phyloP scores from a whole-genome alignment of 2,113 vertebrate genomes.

The Megaptera novaeangliae region DNA sequence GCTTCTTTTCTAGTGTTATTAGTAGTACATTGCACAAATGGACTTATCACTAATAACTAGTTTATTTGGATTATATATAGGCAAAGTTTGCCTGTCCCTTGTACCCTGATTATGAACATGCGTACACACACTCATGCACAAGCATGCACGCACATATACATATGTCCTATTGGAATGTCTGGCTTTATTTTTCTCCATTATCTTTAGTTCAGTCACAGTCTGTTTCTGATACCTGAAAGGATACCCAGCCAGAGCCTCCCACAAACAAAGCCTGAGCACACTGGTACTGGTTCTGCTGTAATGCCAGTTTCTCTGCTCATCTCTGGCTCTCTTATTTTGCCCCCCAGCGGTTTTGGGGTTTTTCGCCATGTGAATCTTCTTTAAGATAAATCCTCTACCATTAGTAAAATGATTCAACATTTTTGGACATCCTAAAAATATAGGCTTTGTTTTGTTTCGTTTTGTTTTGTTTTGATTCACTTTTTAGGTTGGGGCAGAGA shows the following conservation, averaged over 20 bases:
- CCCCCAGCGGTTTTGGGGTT: not conserved
- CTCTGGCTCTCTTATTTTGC: not conserved
- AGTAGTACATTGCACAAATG: not conserved
- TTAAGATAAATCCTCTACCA: conserved; percentile 1
- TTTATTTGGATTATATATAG: not conserved
- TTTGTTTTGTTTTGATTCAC: not conserved
- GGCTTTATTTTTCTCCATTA: not conserved
- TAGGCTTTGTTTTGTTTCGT: not conserved
- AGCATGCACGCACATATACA: not conserved
- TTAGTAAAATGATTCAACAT: conserved; percentile 20
- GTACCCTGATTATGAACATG: not conserved
- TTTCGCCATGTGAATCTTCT: not conserved
- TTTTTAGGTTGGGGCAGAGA: conserved; percentile 24
- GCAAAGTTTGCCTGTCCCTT: not conserved
- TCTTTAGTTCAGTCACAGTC: not conserved
- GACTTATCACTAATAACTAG: not conserved
- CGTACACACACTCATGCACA: rapidly evolving
- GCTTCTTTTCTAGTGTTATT: not conserved
- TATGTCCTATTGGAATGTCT: not conserved
- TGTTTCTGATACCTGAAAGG: not conserved
- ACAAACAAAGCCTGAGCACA: not conserved
- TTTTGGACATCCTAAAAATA: conserved; percentile 25
- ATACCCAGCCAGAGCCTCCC: not conserved
- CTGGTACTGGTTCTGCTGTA: not conserved
- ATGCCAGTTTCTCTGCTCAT: not conserved